These are phyloP conservation scores for Amiota mariae DNA, from an alignment of 2,888 invertebrate species.

Conservation along the genomic window DNA sequence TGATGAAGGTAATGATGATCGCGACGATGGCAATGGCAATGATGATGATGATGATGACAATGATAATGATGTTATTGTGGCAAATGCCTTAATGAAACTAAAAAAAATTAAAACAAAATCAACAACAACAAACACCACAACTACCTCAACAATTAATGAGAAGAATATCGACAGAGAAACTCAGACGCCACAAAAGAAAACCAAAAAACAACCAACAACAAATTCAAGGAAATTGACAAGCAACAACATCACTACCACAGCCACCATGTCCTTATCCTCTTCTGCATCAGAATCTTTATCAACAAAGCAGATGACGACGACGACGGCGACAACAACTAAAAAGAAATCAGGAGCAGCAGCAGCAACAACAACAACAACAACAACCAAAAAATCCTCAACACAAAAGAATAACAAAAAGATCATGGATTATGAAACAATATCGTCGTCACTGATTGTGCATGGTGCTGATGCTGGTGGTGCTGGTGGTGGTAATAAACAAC, in stretches of 20 bases:
- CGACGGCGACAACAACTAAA: background rate
- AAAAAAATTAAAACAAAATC: background rate
- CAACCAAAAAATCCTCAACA: background rate
- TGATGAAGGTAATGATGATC: background rate
- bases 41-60: background rate
- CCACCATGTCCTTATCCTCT: background rate
- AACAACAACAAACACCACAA: background rate
- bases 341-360: background rate
- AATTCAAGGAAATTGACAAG: background rate
- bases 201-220: no score
- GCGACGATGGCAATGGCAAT: constrained; percentile 15
- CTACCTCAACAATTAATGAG: background rate
- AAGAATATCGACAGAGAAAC: background rate
- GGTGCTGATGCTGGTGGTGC: no score
- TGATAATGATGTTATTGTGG: constrained; percentile 24
- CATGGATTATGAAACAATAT: no score
- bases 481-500: background rate
- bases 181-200: background rate
- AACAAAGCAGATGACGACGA: background rate
- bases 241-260: background rate
- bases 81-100: constrained; percentile 13
- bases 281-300: background rate
- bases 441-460: no score
- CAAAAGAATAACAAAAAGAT: no score
- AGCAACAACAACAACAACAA: background rate